Evolutionary conservation across 2,888 invertebrate species (phyloP).

Genomic region (Monochamus alternatus): DNA sequence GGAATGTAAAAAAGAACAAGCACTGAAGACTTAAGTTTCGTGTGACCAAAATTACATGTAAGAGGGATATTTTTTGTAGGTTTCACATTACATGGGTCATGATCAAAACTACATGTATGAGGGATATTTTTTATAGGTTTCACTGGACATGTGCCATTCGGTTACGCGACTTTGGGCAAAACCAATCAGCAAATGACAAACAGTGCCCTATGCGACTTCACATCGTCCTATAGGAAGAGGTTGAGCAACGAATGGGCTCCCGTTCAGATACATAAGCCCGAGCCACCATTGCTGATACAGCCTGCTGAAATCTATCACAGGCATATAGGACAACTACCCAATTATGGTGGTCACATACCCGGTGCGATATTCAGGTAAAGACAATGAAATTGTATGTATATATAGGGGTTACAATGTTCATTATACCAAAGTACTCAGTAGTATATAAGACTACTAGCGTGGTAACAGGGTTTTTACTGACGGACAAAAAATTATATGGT

Average conservation of each 20-base stretch:
- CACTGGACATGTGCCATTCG: slow-evolving; percentile 79
- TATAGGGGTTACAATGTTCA: background rate
- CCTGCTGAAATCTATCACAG: slow-evolving; percentile 81
- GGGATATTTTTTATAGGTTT: slow-evolving; percentile 72
- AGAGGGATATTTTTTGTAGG: slow-evolving; percentile 68
- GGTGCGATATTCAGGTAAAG: slow-evolving; percentile 79
- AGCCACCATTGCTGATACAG: slow-evolving; percentile 72
- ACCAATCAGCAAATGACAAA: slow-evolving; percentile 79
- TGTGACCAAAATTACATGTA: too few relatives aligned
- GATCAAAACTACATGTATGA: too few relatives aligned
- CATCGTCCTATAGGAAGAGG: slow-evolving; percentile 81
- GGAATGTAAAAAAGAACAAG: too few relatives aligned
- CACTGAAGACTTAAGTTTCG: too few relatives aligned
- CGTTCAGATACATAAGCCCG: slow-evolving; percentile 73
- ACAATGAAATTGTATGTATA: slow-evolving; percentile 34
- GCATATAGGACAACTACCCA: slow-evolving; percentile 83
- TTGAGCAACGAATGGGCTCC: slow-evolving; percentile 86
- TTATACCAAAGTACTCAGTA: too few relatives aligned
- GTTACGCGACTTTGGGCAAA: slow-evolving; percentile 78
- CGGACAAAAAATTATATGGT: too few relatives aligned
- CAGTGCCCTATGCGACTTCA: slow-evolving; percentile 83
- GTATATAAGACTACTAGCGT: too few relatives aligned
- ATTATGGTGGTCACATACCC: slow-evolving; percentile 86
- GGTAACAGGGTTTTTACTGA: too few relatives aligned
- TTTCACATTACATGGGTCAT: too few relatives aligned